Evolutionary conservation across 2,888 invertebrate species (phyloP), one percentile per base, ranked within the genome.

Genomic region (Melangyna quadrimaculata): DNA sequence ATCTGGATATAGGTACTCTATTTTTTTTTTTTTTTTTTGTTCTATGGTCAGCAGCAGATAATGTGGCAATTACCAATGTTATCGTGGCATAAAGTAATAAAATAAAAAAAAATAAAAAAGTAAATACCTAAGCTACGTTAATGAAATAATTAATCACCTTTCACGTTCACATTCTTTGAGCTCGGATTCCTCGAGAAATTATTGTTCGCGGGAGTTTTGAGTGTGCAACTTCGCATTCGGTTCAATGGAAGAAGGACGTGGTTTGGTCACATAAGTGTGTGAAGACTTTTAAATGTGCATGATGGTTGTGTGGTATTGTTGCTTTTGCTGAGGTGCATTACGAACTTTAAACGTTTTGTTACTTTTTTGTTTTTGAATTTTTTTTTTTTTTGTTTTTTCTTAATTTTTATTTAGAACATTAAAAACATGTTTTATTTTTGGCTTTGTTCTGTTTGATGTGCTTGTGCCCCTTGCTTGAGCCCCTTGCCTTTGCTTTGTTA

Each of bases 101-200:
- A 79, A 74, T 67, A 53, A 32, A 19, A 43, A 45, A 48, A 55
- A 10, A 27, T 22, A 72, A 61, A 17, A 65, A 67, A 75, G 24
- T 61, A 83, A 74, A 83, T 83, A 72, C 71, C 71, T 61, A 53
- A 84, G 84, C 65, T 84, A 84, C 84, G 84, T 84, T 84, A 84
- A 84, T 84, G 84, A 84, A 84, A 84, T 84, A 84, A 84, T 84
- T 84, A 84, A 84, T 84, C 84, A 84, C 84, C 84, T 84, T 84
- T 84, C 84, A 84, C 84, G 75, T 75, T 59, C 69, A 71, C 84
- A 84, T 84, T 75, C 80, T 80, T 75, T 71, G 80, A 67, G 80
- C 45, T 80, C 59, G 61, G 80, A 84, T 80, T 84, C 84, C 75
- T 80, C 75, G 29, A 80, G 84, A 72, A 80, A 80, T 84, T 84